Base-by-base conservation (phyloP, 2,888 invertebrate genomes). In the Drosophila villosipedis region DNA sequence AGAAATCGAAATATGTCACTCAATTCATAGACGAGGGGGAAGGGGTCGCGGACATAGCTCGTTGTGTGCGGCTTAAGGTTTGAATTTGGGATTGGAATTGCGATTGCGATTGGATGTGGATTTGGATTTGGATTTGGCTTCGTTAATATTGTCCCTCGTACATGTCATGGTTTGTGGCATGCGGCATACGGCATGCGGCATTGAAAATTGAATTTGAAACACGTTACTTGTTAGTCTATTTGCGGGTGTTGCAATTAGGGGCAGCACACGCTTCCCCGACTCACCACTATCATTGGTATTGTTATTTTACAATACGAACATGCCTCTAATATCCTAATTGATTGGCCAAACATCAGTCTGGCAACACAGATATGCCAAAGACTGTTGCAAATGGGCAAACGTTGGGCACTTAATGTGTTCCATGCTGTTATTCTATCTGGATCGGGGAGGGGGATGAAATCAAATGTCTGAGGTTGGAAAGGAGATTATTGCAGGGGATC, bases 241-340 rank as follows among this genome's bases (percentile, higher is more conserved):
- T 22, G 25, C 37, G 33, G 10, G 35, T 25, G 41, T 31, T 37
- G 39, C 50, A 66, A 66, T 52, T 54, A 43, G 57, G 37, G 41
- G 25, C 31, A 22, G n/a, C 19, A 16, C 9, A 39, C 31, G 14
- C 33, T 43, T 10, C 14, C n/a, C 50, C 25, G 43, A 5, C 12
- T 43, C 43, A 12, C 12, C 22, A 43, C 22, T 22, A 25, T 47
- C 50, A 33, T 41, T 63, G 52, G 43, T 55, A 59, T 33, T 77
- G 73, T 62, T 64, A 68, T 47, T 78, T 73, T 31, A 55, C 68
- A 66, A 76, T 68, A 64, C 66, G 66, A 66, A 50, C 68, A 65
- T 64, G 71, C 65, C 63, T 66, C 75, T 69, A 83, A 85, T 78
- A 80, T 82, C 82, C 80, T 85, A 86, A 88, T 88, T 88, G 89